Conservation (phyloP, 2,888 invertebrate genomes). For the Gibbula magus region DNA sequence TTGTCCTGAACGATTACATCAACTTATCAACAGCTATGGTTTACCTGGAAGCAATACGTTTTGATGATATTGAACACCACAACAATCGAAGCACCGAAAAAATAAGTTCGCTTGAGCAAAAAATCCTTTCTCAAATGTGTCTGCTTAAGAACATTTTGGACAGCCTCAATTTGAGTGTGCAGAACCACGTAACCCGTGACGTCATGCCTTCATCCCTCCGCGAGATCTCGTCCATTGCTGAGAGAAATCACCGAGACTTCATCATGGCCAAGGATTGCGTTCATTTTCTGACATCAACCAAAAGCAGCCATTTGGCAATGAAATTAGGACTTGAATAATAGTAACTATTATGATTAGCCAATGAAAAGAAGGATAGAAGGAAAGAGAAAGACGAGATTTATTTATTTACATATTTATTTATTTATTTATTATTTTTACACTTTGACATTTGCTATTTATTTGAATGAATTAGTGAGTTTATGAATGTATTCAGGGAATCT, state of each 20-base stretch:
- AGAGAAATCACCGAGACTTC: not conserved
- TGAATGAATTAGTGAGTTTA: too few species aligned
- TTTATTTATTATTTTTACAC: too few species aligned
- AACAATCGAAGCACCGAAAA: too few species aligned
- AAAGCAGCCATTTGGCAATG: not conserved
- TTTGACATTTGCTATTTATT: too few species aligned
- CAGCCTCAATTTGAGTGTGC: not conserved
- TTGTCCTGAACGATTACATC: not conserved
- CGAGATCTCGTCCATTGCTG: not conserved
- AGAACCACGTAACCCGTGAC: constrained; percentile 17
- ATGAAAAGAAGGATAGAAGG: too few species aligned
- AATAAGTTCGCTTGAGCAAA: not conserved
- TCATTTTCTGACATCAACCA: not conserved
- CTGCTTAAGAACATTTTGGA: not conserved
- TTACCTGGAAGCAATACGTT: not conserved
- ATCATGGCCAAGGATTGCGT: not conserved
- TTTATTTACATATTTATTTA: too few species aligned
- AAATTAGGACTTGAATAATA: too few species aligned
- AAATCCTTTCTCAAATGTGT: not conserved
- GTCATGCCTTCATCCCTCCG: not conserved
- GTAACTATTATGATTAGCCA: too few species aligned
- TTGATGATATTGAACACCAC: not conserved
- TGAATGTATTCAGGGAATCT: too few species aligned
- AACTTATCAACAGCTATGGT: not conserved
- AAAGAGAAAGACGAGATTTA: too few species aligned